These are phyloP conservation scores for Oligia fasciuncula DNA, from an alignment of 2,888 invertebrate species.

Conservation along the genomic window DNA sequence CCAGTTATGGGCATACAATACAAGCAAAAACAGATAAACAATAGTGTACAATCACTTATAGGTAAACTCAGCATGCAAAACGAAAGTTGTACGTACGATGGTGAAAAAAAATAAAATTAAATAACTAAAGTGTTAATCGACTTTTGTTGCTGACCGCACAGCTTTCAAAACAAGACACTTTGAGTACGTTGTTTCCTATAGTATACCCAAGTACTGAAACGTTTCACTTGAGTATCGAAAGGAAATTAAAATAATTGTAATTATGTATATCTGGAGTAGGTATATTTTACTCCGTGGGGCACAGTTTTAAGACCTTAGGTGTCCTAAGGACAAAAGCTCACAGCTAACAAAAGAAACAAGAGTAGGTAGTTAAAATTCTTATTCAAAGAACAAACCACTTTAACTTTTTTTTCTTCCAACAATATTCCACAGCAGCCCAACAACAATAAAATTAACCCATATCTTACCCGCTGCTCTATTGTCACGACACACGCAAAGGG, in stretches of 20 bases:
- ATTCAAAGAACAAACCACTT: not conserved
- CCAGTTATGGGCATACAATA: no score
- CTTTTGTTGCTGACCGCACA: no score
- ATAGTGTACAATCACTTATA: no score
- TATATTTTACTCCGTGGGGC: not conserved
- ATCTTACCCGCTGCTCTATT: conserved; percentile 50
- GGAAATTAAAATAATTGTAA: not conserved
- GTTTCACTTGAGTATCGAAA: not conserved
- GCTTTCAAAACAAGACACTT: no score
- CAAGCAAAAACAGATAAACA: no score
- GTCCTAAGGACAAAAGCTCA: not conserved
- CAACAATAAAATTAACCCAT: conserved; percentile 58
- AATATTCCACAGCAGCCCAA: conserved; percentile 18
- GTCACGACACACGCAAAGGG: conserved; percentile 55
- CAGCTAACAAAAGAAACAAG: not conserved
- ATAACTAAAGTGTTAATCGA: no score
- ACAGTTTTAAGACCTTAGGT: not conserved
- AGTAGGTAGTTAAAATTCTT: not conserved
- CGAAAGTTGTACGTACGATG: no score
- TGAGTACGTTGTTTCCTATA: no score
- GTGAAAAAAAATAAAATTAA: no score
- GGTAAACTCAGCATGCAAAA: no score
- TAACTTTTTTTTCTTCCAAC: not conserved
- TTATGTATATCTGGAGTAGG: not conserved
- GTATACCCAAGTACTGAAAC: not conserved